Evolutionary conservation across 1,140 invertebrate species (phyloP), one percentile per base, ranked within the genome.

Genomic region (Magallana ariakensis): DNA sequence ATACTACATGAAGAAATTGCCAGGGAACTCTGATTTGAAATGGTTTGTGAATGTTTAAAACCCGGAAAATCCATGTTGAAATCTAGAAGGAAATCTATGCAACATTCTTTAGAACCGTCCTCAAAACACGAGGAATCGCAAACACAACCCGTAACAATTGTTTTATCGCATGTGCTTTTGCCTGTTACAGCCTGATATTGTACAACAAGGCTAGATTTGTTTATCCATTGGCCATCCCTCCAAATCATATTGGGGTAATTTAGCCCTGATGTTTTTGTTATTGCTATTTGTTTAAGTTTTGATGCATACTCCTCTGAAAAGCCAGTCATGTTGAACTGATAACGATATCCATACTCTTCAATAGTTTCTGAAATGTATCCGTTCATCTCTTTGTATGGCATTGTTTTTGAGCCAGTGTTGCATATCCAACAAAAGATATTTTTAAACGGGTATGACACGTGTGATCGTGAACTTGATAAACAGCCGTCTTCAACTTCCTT

Each of bases 101-200:
- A 75, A 13, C 66, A 75, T 11, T 33, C 22, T 22, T 75, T 75
- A 19, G 66, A 75, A 26, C 4, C 11, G 22, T 75, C 66, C 22
- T 75, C 66, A 26, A 75, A 75, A 75, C 66, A 75, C 33, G 66
- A 75, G 10, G 66, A 19, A 26, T 75, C 66, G 22, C 66, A 75
- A 22, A 75, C 22, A 75, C 66, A 75, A 26, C 22, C 26, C 19
- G 19, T 13, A 13, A 26, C 26, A 75, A 75, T 26, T 7, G 19
- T 33, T 13, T 22, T 19, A 11, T 11, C 1, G 11, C 66, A 75
- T 11, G 19, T 33, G 22, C 66, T 75, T 13, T 13, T 22, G 22
- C 66, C 66, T 4, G 66, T 75, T 8, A 75, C 22, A 4, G 66
- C 66, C 33, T 75, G 66, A 10, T 75, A 75, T 13, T 75, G 66